These are phyloP conservation scores for Oithona nana DNA, from an alignment of 2,888 invertebrate species.

Conservation along the genomic window DNA sequence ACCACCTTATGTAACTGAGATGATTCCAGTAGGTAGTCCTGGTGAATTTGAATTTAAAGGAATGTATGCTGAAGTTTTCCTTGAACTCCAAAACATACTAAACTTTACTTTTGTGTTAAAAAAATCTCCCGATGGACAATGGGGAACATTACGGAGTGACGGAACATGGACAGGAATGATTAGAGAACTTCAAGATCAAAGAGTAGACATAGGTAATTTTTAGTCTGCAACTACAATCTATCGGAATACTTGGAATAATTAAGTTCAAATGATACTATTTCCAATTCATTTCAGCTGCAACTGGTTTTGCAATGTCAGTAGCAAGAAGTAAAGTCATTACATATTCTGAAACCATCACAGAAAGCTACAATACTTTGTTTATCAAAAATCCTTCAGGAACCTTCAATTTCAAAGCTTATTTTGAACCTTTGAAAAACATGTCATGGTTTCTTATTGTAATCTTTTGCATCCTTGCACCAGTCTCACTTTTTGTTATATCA, in stretches of 20 bases:
- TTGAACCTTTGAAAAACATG: neutral
- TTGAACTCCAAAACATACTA: neutral
- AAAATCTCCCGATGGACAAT: neutral
- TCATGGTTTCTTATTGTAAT: neutral
- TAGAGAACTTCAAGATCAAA: neutral
- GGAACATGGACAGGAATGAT: neutral
- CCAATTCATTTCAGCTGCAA: neutral
- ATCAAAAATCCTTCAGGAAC: neutral
- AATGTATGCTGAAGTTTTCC: neutral
- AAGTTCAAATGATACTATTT: neutral
- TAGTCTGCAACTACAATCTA: too few species aligned
- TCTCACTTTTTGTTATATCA: too few species aligned
- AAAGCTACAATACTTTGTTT: neutral
- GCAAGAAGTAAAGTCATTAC: neutral
- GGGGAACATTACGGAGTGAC: neutral
- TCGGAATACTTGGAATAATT: too few species aligned
- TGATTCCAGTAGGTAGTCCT: neutral
- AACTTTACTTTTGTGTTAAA: neutral
- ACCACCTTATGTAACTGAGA: neutral
- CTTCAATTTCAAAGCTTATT: neutral
- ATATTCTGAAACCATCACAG: neutral
- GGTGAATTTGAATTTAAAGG: neutral
- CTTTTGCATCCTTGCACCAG: too few species aligned
- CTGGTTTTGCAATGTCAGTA: neutral
- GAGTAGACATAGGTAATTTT: neutral